phyloP scores from a whole-genome alignment of 2,888 invertebrate species.

The Metacarcinus magister region DNA sequence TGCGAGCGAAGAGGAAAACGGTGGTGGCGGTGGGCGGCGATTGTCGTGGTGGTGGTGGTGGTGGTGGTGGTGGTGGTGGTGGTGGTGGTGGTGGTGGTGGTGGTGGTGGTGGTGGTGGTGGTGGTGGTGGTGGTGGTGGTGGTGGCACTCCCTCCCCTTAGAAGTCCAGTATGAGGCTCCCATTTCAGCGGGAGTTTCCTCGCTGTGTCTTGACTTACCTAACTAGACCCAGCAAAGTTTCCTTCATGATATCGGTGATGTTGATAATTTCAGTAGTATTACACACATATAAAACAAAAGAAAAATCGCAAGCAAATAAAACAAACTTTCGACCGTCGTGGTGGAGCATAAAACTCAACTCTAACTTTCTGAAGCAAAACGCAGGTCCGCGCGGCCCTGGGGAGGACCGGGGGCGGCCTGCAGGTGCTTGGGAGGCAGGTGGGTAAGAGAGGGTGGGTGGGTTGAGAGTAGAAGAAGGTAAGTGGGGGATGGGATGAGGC shows the following conservation, averaged over 20 bases:
- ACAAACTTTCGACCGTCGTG: background rate
- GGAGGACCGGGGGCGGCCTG: background rate
- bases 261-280: background rate
- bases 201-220: background rate
- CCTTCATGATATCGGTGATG: background rate
- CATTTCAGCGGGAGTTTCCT: background rate
- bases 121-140: background rate
- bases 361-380: background rate
- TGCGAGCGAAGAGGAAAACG: background rate
- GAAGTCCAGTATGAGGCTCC: background rate
- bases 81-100: background rate
- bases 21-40: background rate
- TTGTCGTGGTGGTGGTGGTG: background rate
- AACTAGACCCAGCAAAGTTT: background rate
- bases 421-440: background rate
- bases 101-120: background rate
- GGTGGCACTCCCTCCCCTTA: background rate
- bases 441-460: background rate
- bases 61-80: background rate
- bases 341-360: constrained; percentile 8
- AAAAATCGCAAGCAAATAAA: background rate
- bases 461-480: background rate
- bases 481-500: background rate
- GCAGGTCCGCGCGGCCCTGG: background rate
- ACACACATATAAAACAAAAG: background rate